phyloP scores from a whole-genome alignment of 2,797 vertebrate species.

The Falco cherrug region DNA sequence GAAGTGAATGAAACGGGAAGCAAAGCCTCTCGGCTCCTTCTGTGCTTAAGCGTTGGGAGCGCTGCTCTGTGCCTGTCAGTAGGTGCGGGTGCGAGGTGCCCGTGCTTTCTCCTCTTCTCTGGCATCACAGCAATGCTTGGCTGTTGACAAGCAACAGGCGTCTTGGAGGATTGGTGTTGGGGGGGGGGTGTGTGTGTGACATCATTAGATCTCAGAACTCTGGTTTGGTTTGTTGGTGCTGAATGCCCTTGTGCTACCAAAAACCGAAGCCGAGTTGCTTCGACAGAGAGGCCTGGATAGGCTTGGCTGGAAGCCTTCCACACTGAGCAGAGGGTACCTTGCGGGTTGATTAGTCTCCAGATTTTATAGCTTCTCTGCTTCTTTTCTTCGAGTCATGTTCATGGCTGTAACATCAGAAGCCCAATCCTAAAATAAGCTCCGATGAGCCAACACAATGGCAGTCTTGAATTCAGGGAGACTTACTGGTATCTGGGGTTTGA shows the following conservation, averaged over 20 bases:
- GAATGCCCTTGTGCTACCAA: background rate
- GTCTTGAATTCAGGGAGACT: background rate
- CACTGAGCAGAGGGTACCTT: accelerated
- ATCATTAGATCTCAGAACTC: background rate
- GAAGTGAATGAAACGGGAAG: background rate
- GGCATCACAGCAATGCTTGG: background rate
- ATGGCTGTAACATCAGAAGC: background rate
- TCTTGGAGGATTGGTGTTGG: background rate
- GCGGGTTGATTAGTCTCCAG: background rate
- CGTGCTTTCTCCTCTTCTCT: background rate
- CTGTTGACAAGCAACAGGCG: accelerated
- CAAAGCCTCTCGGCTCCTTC: background rate
- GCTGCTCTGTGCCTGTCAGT: too few relatives aligned
- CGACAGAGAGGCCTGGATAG: background rate
- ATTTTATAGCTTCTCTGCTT: background rate
- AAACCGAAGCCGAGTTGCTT: background rate
- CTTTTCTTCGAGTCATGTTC: background rate
- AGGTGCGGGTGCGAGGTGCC: background rate
- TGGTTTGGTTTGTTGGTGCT: background rate
- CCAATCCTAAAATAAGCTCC: background rate
- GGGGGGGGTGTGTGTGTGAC: background rate
- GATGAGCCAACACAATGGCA: background rate
- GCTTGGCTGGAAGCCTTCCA: background rate
- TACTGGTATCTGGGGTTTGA: background rate
- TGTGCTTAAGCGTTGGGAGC: background rate